Conservation (phyloP, 2,113 vertebrate species). For the Macrotus californicus region DNA sequence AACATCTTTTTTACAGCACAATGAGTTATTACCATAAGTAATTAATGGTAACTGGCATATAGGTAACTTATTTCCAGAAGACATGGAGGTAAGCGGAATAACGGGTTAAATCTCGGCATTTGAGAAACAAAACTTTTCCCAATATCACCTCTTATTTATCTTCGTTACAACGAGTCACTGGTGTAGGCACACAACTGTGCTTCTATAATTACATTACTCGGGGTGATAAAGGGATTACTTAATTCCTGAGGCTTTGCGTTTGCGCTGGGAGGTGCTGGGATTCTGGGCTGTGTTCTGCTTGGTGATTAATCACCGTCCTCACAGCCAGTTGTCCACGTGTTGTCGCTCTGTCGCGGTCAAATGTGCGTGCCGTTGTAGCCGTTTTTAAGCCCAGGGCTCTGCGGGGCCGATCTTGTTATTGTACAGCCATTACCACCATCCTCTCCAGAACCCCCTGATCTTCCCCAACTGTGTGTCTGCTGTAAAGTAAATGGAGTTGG, state of each 20-base stretch:
- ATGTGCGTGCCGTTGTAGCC: neutral
- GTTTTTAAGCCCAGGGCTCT: neutral
- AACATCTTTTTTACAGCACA: neutral
- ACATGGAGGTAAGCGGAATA: neutral
- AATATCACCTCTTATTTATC: neutral
- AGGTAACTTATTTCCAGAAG: neutral
- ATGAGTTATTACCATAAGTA: too few relatives aligned
- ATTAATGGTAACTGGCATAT: neutral
- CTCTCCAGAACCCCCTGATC: neutral
- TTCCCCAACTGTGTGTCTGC: neutral
- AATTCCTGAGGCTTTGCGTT: fast-evolving
- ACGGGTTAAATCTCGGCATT: neutral
- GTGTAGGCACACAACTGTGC: too few relatives aligned
- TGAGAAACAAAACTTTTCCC: neutral
- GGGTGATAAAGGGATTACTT: neutral
- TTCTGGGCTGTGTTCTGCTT: neutral
- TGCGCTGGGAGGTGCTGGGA: too few relatives aligned
- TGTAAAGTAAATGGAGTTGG: neutral
- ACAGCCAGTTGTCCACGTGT: neutral
- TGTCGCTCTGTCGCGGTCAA: neutral
- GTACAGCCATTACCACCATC: too few relatives aligned
- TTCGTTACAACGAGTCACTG: neutral
- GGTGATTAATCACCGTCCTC: neutral
- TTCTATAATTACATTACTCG: neutral
- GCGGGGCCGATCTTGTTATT: neutral